Percentiles rank a stretch among this genome's conserved stretches.
phyloP scores from a whole-genome alignment of 2,113 vertebrate species.

The Lipotes vexillifer region DNA sequence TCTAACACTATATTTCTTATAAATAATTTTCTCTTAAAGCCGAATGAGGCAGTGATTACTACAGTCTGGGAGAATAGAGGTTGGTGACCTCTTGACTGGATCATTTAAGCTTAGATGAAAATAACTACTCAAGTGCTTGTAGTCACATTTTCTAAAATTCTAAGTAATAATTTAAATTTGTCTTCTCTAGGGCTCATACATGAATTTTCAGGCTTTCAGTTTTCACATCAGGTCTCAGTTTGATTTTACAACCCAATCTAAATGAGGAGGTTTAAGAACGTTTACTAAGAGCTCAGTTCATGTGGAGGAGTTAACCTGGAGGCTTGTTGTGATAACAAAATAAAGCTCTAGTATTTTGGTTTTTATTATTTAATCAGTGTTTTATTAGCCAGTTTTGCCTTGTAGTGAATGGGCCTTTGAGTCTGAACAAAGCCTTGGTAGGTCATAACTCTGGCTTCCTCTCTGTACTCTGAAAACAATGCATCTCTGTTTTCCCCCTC shows the following conservation, averaged over 20 bases:
- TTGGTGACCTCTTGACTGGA: background rate
- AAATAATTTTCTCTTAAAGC: background rate
- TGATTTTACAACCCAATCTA: background rate
- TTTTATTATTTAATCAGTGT: constrained; percentile 5
- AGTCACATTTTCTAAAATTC: background rate
- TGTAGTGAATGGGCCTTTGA: background rate
- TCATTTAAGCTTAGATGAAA: background rate
- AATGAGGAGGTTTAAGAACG: background rate
- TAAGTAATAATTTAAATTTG: background rate
- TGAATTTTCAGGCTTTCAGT: background rate
- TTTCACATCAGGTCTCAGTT: background rate
- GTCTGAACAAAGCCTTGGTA: background rate
- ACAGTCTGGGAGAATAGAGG: background rate
- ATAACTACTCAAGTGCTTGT: background rate
- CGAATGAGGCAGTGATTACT: background rate
- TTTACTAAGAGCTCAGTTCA: background rate
- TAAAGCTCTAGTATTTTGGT: background rate
- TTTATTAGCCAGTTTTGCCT: background rate
- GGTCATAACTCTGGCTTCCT: background rate
- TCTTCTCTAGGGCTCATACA: background rate
- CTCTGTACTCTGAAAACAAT: background rate
- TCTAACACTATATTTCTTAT: background rate
- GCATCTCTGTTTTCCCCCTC: background rate
- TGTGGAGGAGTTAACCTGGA: background rate
- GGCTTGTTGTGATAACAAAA: background rate